Percentiles rank a stretch among this genome's conserved stretches.
Evolutionary conservation across 2,113 vertebrate genomes (phyloP).

Genomic region (Vimba vimba): DNA sequence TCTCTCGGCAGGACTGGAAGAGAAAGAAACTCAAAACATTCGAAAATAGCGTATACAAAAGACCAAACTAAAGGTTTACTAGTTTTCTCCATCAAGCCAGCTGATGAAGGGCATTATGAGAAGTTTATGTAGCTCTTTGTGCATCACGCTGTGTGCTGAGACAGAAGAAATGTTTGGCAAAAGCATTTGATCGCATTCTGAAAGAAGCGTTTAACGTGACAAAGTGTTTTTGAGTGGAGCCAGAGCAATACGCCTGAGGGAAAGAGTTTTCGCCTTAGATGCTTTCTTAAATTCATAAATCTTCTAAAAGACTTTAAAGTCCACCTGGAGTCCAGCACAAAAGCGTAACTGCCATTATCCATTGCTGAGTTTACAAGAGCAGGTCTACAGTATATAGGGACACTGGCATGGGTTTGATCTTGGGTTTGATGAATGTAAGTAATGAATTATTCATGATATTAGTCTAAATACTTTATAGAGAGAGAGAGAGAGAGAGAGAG

Average conservation of each 20-base stretch:
- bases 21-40: conserved; percentile 20
- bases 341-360: conserved; percentile 31
- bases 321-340: conserved; percentile 29
- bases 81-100: neutral
- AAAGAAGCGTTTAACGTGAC: conserved; percentile 43
- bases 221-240: conserved; percentile 32
- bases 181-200: conserved; percentile 19
- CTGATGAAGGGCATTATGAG: neutral
- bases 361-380: conserved; percentile 6
- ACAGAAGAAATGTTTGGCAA: conserved; percentile 25
- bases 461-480: conserved; percentile 34
- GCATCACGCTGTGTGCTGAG: conserved; percentile 30
- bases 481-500: conserved; percentile 30
- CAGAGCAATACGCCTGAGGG: conserved; percentile 16
- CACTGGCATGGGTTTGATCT: conserved; percentile 15
- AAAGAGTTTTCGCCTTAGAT: neutral
- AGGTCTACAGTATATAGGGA: neutral
- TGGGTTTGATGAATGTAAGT: conserved; percentile 3
- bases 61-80: neutral
- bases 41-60: neutral
- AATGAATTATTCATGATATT: conserved; percentile 53
- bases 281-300: conserved; percentile 45
- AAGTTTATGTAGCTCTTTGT: neutral
- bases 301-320: conserved; percentile 26
- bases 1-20: conserved; percentile 35